Evolutionary conservation across 1,140 invertebrate species (phyloP).

Genomic region (Papilio xuthus): DNA sequence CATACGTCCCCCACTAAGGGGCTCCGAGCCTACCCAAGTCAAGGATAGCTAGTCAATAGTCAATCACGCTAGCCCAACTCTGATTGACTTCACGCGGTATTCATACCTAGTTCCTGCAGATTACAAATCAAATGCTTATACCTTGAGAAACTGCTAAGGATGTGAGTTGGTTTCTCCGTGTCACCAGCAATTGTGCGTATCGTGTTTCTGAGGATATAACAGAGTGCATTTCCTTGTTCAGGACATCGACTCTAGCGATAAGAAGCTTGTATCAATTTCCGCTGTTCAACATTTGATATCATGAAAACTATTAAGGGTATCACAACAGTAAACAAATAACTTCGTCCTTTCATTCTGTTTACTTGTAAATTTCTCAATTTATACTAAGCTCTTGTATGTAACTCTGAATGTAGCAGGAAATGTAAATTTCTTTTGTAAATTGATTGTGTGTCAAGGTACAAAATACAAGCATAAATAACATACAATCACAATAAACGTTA

Average conservation of each 20-base stretch:
- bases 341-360: not conserved
- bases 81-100: too few relatives aligned
- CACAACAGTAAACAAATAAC: not conserved
- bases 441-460: not conserved
- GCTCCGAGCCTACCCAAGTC: too few relatives aligned
- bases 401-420: too few relatives aligned
- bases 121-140: too few relatives aligned
- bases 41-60: too few relatives aligned
- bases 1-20: too few relatives aligned
- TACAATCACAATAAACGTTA: not conserved
- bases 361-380: not conserved
- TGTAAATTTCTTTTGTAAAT: too few relatives aligned
- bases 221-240: conserved; percentile 6
- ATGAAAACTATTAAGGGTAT: not conserved
- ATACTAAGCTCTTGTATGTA: too few relatives aligned
- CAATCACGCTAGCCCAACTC: too few relatives aligned
- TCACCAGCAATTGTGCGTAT: not conserved
- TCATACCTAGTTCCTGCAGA: too few relatives aligned
- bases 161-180: not conserved
- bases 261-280: conserved; percentile 5
- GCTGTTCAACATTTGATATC: not conserved
- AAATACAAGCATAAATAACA: not conserved
- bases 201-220: not conserved
- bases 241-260: conserved; percentile 10
- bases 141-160: not conserved